A percentile compares a stretch with the other conserved stretches of the same genome.
These are phyloP conservation scores for Syngnathus typhle DNA, from an alignment of 2,113 vertebrate species.

Conservation along the genomic window DNA sequence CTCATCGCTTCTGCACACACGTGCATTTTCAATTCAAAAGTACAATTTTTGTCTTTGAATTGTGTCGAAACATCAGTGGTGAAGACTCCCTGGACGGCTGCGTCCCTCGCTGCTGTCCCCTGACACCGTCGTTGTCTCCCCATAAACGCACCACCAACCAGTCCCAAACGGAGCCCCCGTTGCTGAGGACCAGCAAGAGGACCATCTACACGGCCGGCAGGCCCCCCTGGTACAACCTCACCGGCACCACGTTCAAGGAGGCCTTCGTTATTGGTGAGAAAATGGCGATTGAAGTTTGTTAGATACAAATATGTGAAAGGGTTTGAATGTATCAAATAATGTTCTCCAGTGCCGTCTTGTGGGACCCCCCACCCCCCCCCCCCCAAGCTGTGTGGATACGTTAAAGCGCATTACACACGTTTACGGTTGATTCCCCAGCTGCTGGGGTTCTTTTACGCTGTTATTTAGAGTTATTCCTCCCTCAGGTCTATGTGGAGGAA, in stretches of 20 bases:
- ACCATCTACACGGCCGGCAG: constrained; percentile 86
- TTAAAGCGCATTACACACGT: neutral
- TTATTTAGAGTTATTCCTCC: neutral
- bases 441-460: neutral
- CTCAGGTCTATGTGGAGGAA: constrained; percentile 83
- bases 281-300: neutral
- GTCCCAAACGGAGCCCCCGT: constrained; percentile 77
- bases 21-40: too few species aligned
- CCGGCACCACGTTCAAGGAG: constrained; percentile 84
- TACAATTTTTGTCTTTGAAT: neutral
- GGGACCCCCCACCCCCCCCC: neutral
- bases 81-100: constrained; percentile 71
- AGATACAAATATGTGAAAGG: neutral
- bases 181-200: constrained; percentile 80
- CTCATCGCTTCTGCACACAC: too few species aligned
- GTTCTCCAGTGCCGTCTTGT: neutral
- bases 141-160: constrained; percentile 76
- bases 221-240: constrained; percentile 87
- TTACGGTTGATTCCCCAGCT: neutral
- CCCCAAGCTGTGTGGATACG: neutral
- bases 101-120: constrained; percentile 65
- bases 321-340: neutral
- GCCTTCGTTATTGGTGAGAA: constrained; percentile 82
- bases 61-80: constrained; percentile 33
- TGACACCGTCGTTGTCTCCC: constrained; percentile 71